These are phyloP conservation scores for Danionella dracula DNA, from an alignment of 2,797 vertebrate genomes.

Conservation along the genomic window DNA sequence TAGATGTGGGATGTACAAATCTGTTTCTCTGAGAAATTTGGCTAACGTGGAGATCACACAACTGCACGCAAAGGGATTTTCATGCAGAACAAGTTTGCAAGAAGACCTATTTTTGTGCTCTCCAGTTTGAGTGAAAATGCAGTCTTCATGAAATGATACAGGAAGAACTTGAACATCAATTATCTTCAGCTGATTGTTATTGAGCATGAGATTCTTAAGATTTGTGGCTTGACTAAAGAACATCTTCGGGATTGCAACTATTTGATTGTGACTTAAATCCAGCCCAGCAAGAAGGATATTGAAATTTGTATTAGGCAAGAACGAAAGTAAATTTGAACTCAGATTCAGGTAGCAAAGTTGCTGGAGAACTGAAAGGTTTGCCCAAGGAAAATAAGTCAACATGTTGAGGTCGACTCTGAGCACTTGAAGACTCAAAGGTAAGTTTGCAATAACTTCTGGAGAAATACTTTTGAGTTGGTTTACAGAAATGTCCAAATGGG, in stretches of 20 bases:
- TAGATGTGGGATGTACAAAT: slow-evolving; percentile 63
- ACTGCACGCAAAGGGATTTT: slow-evolving; percentile 75
- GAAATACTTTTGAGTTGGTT: slow-evolving; percentile 61
- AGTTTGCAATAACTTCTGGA: slow-evolving; percentile 52
- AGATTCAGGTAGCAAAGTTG: slow-evolving; percentile 65
- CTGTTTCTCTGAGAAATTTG: slow-evolving; percentile 68
- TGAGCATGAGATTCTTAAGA: slow-evolving; percentile 61
- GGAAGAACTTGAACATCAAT: slow-evolving; percentile 59
- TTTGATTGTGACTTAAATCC: slow-evolving; percentile 72
- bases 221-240: slow-evolving; percentile 61
- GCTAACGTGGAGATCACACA: slow-evolving; percentile 72
- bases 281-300: slow-evolving; percentile 54
- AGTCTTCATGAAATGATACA: slow-evolving; percentile 48
- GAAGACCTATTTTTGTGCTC: slow-evolving; percentile 4
- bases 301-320: slow-evolving; percentile 58
- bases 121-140: neutral
- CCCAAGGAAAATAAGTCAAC: slow-evolving; percentile 70
- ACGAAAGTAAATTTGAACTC: slow-evolving; percentile 61
- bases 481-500: slow-evolving; percentile 68
- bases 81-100: slow-evolving; percentile 64
- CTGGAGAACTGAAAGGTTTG: slow-evolving; percentile 56
- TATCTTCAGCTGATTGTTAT: slow-evolving; percentile 66
- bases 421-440: slow-evolving; percentile 58
- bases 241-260: slow-evolving; percentile 59
- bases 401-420: slow-evolving; percentile 62